These are phyloP conservation scores for Zaprionus ghesquierei DNA, from an alignment of 1,140 invertebrate species.

Conservation along the genomic window DNA sequence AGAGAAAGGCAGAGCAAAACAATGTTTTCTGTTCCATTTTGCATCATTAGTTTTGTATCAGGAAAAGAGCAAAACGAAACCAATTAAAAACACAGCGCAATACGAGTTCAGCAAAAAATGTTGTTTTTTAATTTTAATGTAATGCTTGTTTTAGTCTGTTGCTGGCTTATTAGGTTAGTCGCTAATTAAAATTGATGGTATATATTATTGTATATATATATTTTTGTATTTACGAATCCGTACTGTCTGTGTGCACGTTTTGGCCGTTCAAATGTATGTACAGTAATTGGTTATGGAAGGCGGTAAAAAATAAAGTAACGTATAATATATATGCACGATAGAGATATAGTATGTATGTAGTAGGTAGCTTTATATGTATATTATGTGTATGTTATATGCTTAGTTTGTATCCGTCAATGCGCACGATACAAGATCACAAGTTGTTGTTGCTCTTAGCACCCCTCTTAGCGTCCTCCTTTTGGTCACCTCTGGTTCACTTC, in stretches of 20 bases:
- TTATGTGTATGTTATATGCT: slow-evolving; percentile 47
- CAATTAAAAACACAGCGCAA: slow-evolving; percentile 9
- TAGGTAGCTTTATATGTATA: slow-evolving; percentile 16
- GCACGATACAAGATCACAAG: slow-evolving; percentile 70
- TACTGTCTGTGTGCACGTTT: slow-evolving; percentile 47
- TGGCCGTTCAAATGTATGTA: slow-evolving; percentile 65
- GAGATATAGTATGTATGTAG: neutral
- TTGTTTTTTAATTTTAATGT: slow-evolving; percentile 42
- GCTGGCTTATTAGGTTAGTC: slow-evolving; percentile 74
- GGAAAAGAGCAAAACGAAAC: neutral
- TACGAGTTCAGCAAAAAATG: slow-evolving; percentile 4
- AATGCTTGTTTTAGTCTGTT: slow-evolving; percentile 44
- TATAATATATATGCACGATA: slow-evolving; percentile 3
- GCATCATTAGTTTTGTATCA: too few relatives aligned
- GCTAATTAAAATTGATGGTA: slow-evolving; percentile 68
- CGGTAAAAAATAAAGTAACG: slow-evolving; percentile 34
- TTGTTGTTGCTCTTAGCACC: slow-evolving; percentile 62
- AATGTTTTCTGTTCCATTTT: too few relatives aligned
- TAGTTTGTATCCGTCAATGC: slow-evolving; percentile 43
- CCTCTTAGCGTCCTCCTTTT: neutral
- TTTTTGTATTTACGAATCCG: slow-evolving; percentile 2
- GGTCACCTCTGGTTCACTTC: slow-evolving; percentile 50
- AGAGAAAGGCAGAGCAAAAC: neutral
- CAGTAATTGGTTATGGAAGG: slow-evolving; percentile 35
- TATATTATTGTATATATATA: slow-evolving; percentile 20